Percentiles rank a stretch among this genome's conserved stretches.
Evolutionary conservation across 30 jellyfish, hydroid and myxozoan species (phyloP).

Genomic region (Chironex yamaguchii): DNA sequence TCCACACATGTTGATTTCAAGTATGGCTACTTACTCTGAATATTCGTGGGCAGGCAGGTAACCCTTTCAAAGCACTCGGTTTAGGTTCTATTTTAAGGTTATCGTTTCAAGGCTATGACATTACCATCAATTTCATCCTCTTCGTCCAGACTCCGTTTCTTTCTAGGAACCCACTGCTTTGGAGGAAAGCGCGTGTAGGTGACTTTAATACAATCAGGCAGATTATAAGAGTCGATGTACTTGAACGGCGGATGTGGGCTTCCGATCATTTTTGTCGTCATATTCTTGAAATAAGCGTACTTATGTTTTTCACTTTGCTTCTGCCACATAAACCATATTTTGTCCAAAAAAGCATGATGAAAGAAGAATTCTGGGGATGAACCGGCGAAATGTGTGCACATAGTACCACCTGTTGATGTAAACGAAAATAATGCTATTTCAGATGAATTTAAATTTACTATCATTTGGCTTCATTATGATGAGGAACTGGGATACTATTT

Average conservation of each 20-base stretch:
- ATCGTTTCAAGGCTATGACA: background rate
- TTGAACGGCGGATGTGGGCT: slow-evolving; percentile 71
- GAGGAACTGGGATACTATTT: too few relatives aligned
- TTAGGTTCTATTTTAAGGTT: too few relatives aligned
- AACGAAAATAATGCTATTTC: background rate
- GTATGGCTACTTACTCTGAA: too few relatives aligned
- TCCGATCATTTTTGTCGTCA: slow-evolving; percentile 74
- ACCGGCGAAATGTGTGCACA: slow-evolving; percentile 97
- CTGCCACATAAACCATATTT: slow-evolving; percentile 96
- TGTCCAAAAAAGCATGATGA: slow-evolving; percentile 90
- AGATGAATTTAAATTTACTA: background rate
- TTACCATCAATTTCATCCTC: slow-evolving; percentile 66
- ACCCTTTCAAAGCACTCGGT: too few relatives aligned
- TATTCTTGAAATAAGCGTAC: slow-evolving; percentile 57
- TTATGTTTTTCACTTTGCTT: slow-evolving; percentile 72
- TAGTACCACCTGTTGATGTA: slow-evolving; percentile 92
- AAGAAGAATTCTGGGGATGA: slow-evolving; percentile 91
- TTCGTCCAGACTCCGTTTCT: background rate
- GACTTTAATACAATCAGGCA: slow-evolving; percentile 85
- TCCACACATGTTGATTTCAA: too few relatives aligned
- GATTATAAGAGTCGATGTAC: slow-evolving; percentile 68
- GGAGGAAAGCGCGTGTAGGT: slow-evolving; percentile 75
- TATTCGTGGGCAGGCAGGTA: too few relatives aligned
- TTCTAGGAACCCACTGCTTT: slow-evolving; percentile 22
- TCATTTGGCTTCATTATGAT: background rate